Evolutionary conservation across 2,888 invertebrate genomes (phyloP).

Genomic region (Brassicogethes aeneus): DNA sequence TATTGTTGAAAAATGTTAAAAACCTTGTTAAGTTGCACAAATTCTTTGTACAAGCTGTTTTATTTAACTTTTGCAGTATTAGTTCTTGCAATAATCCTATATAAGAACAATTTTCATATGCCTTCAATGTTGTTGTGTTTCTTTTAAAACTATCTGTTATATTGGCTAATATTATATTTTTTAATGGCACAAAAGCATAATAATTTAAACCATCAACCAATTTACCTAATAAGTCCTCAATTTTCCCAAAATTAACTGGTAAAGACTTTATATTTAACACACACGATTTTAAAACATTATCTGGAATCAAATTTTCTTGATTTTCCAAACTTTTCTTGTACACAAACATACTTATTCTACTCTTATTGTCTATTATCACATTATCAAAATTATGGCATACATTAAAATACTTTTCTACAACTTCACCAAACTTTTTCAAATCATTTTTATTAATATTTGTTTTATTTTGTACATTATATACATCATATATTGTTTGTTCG

Average conservation of each 20-base stretch:
- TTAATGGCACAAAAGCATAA: background rate
- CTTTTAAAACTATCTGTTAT: background rate
- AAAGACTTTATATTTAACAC: background rate
- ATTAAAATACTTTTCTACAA: too few species aligned
- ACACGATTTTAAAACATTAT: background rate
- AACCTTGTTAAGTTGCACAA: conserved; percentile 1
- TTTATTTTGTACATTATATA: conserved; percentile 17
- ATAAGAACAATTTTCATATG: background rate
- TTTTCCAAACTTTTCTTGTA: conserved; percentile 8
- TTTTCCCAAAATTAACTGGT: background rate
- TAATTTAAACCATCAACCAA: background rate
- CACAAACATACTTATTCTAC: conserved; percentile 12
- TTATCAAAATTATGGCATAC: too few species aligned
- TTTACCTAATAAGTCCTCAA: background rate
- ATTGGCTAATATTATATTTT: background rate
- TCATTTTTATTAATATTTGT: too few species aligned
- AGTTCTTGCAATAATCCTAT: background rate
- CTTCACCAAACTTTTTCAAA: too few species aligned
- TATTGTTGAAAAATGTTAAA: conserved; percentile 9
- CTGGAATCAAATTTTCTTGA: background rate
- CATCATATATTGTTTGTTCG: conserved; percentile 27
- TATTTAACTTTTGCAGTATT: background rate
- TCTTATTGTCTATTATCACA: conserved; percentile 9
- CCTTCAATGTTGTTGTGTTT: background rate
- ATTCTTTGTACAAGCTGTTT: background rate